Base-by-base conservation (phyloP, 1,140 invertebrate species). In the Solen grandis region DNA sequence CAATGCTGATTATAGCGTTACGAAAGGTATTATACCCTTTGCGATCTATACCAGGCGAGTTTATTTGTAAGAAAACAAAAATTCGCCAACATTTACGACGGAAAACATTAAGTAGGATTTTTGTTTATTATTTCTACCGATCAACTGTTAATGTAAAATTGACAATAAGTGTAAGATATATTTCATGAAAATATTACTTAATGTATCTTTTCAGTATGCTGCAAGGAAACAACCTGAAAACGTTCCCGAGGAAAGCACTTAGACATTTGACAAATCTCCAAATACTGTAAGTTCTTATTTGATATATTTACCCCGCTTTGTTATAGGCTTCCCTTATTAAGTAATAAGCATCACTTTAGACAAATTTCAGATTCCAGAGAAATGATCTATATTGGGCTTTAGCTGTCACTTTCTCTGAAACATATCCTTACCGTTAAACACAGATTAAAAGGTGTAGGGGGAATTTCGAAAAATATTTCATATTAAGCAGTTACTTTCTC, bases 211-310 rank as follows among this genome's bases (percentile, higher is more conserved):
- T 5, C 19, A 85, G 84, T 10, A 46, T 65, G 14, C 22, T 85
- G 8, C 78, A 81, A 60, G 79, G 79, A 25, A 81, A 81, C 55
- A 66, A 35, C 29, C 25, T 81, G 33, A 57, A 50, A 27, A 46
- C 62, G 5, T 57, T 81, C 8, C 79, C 79, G 31, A 4, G 4
- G 13, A 36, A 31, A 8, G 70, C 72, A 4, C 50, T 75, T 25
- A 57, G 62, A 41, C 19, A 78, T 33, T 63, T 81, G 59, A 19
- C 36, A 4, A 33, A 35, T 10, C 62, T 81, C 0, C 4, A 54
- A 57, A 27, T 35, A 8, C 54, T 77, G 81, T 83, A 57, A 72
- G 74, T 78, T 46, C 13, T 31, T 0, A 22, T 14, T 10, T 22
- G 36, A 77, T 35, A 33, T 63, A 22, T 19, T 4, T 38, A n/a